Conservation (phyloP, 2,888 invertebrate genomes). For the Diplazon laetatorius region DNA sequence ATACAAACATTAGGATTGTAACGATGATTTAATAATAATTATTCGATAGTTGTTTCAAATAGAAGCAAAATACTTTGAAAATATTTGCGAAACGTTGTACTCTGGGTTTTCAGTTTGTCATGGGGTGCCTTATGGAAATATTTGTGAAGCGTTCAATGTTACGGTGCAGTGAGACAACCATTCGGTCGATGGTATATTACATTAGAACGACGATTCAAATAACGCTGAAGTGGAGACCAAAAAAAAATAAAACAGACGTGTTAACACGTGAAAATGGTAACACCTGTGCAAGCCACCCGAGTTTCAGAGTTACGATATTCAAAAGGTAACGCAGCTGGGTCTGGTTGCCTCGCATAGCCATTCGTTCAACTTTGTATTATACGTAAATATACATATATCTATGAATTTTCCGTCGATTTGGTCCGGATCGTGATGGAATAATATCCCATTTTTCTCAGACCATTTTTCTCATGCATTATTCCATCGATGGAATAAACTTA, state of each 20-base stretch:
- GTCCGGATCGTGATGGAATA: conserved; percentile 33
- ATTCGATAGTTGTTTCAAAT: too few species aligned
- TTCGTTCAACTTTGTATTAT: conserved; percentile 23
- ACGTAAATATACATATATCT: conserved; percentile 20
- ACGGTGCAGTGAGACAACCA: conserved; percentile 23
- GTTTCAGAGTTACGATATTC: conserved; percentile 45
- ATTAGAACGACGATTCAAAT: conserved; percentile 25
- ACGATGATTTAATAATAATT: too few species aligned
- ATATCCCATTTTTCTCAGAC: conserved; percentile 14
- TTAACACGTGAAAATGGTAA: conserved; percentile 60
- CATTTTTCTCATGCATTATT: conserved; percentile 41
- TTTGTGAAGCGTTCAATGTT: conserved; percentile 20
- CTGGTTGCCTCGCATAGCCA: conserved; percentile 14
- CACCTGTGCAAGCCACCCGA: conserved; percentile 51
- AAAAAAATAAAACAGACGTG: conserved; percentile 50
- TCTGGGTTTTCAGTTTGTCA: conserved; percentile 25
- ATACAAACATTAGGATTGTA: too few species aligned
- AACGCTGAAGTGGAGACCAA: conserved; percentile 32
- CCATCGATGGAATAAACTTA: conserved; percentile 43
- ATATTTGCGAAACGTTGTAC: too few species aligned
- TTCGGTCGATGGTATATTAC: conserved; percentile 53
- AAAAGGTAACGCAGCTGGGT: conserved; percentile 54
- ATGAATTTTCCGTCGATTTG: conserved; percentile 22
- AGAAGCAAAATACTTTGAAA: too few species aligned
- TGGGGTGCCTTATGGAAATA: conserved; percentile 37